A percentile compares a stretch with the other conserved stretches of the same genome.
These are phyloP conservation scores for Tillus elongatus DNA, from an alignment of 2,888 invertebrate species.

Conservation along the genomic window DNA sequence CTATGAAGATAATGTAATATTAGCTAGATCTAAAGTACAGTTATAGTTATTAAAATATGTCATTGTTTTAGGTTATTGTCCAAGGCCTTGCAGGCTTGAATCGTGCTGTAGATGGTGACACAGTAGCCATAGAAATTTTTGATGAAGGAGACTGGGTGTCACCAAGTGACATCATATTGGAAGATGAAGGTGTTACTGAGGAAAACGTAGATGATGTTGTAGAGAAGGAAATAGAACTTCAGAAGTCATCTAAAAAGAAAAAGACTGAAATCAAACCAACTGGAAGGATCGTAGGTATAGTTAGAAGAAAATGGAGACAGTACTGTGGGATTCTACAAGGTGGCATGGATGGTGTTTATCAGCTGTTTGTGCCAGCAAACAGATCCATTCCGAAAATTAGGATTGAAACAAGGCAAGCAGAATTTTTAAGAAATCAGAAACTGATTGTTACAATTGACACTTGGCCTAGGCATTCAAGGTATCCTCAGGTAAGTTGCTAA, in stretches of 20 bases:
- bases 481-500: conserved; percentile 57
- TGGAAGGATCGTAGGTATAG: conserved; percentile 84
- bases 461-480: conserved; percentile 90
- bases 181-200: conserved; percentile 57
- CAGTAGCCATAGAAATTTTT: conserved; percentile 83
- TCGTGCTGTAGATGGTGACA: conserved; percentile 89
- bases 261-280: conserved; percentile 48
- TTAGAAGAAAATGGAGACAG: conserved; percentile 92
- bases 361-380: conserved; percentile 92
- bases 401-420: conserved; percentile 90
- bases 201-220: conserved; percentile 59
- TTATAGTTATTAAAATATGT: no score
- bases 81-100: conserved; percentile 83
- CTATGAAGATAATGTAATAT: conserved; percentile 66
- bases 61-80: conserved; percentile 58
- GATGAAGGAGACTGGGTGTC: conserved; percentile 84
- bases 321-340: conserved; percentile 93
- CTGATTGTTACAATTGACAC: conserved; percentile 93
- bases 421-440: conserved; percentile 68
- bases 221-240: conserved; percentile 46
- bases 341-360: conserved; percentile 60
- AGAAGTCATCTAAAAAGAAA: conserved; percentile 24
- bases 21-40: neutral
- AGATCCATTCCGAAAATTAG: conserved; percentile 87
- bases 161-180: conserved; percentile 76